These are phyloP conservation scores for Sebastolobus altivelis DNA, from an alignment of 2,797 vertebrate species.

Conservation along the genomic window DNA sequence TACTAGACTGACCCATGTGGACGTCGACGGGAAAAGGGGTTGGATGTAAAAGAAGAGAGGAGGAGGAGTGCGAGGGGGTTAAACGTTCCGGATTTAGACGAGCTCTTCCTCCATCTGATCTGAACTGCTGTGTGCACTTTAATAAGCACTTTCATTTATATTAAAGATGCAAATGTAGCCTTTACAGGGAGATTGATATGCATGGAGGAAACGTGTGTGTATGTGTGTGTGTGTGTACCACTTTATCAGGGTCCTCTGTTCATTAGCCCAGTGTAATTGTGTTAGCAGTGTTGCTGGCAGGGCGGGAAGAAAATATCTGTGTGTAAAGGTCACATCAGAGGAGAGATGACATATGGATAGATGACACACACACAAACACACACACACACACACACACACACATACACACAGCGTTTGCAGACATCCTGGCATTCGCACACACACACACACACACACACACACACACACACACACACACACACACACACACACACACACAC, in stretches of 20 bases:
- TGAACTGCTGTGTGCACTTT: slow-evolving; percentile 77
- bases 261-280: slow-evolving; percentile 87
- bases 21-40: slow-evolving; percentile 15
- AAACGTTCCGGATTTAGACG: slow-evolving; percentile 71
- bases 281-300: slow-evolving; percentile 83
- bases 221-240: slow-evolving; percentile 28
- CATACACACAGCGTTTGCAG: slow-evolving; percentile 10
- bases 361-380: slow-evolving; percentile 54
- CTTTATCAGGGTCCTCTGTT: slow-evolving; percentile 80
- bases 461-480: slow-evolving; percentile 1
- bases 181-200: slow-evolving; percentile 85
- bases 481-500: slow-evolving; percentile 14
- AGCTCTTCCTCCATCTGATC: slow-evolving; percentile 68
- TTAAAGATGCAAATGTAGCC: slow-evolving; percentile 89
- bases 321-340: slow-evolving; percentile 85
- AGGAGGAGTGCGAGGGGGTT: slow-evolving; percentile 50
- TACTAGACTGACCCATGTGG: slow-evolving; percentile 2
- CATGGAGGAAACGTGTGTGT: slow-evolving; percentile 54
- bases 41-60: slow-evolving; percentile 29
- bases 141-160: slow-evolving; percentile 86
- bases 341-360: slow-evolving; percentile 79
- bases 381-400: slow-evolving; percentile 22
- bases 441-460: background rate
- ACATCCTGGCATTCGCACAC: background rate
- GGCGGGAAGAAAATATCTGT: slow-evolving; percentile 77